Percentiles rank a stretch among this genome's conserved stretches.
Conservation (phyloP, 2,797 vertebrate species). For the Ctenochaetus hawaiiensis region DNA sequence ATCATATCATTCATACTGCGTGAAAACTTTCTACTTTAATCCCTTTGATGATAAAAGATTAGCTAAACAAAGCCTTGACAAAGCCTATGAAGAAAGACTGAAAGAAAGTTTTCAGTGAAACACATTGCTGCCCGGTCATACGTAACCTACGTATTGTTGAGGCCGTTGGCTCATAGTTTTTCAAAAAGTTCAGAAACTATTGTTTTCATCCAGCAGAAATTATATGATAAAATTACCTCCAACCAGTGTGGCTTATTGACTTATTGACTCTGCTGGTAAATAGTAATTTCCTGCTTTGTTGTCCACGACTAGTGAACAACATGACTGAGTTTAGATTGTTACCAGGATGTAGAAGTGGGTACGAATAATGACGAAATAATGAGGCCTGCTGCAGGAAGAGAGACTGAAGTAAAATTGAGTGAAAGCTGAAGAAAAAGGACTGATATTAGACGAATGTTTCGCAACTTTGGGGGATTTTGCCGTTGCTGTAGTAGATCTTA, state of each 20-base stretch:
- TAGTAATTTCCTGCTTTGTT: constrained; percentile 7
- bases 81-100: not conserved
- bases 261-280: not conserved
- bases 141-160: not conserved
- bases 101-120: not conserved
- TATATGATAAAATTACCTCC: not conserved
- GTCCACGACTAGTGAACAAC: not conserved
- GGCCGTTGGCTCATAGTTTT: not conserved
- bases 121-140: no score
- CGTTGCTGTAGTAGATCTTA: constrained; percentile 7
- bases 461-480: constrained; percentile 1
- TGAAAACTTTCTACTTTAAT: not conserved
- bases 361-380: constrained; percentile 7
- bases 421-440: not conserved
- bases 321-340: constrained; percentile 1
- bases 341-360: constrained; percentile 20
- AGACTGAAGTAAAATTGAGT: constrained; percentile 7
- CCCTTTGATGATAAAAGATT: not conserved
- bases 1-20: not conserved
- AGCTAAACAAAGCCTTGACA: not conserved
- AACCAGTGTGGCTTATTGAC: no score
- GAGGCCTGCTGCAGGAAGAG: constrained; percentile 13
- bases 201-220: not conserved
- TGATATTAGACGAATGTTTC: not conserved
- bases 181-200: not conserved